Percentiles rank a stretch among this genome's conserved stretches.
These are phyloP conservation scores for Zaprionus taronus DNA, from an alignment of 1,140 invertebrate species.

Conservation along the genomic window DNA sequence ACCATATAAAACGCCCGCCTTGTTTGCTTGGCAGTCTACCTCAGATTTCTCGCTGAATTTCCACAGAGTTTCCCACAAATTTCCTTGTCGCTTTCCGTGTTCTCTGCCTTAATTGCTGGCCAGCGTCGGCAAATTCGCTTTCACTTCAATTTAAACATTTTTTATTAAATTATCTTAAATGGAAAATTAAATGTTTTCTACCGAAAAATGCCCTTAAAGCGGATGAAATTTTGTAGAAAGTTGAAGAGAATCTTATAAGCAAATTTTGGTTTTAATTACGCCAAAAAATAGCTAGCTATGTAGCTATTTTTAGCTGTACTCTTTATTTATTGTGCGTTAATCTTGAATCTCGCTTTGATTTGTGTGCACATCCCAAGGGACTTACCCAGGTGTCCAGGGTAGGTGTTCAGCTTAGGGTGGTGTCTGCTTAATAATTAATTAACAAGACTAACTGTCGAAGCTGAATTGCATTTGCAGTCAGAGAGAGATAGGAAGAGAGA, in stretches of 20 bases:
- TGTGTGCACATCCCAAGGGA: conserved; percentile 35
- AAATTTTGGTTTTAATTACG: neutral
- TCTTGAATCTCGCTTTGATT: conserved; percentile 35
- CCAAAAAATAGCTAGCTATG: neutral
- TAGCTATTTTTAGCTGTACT: neutral
- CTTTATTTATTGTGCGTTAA: conserved; percentile 9
- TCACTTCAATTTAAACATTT: neutral
- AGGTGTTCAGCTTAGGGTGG: conserved; percentile 1
- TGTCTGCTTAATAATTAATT: conserved; percentile 40
- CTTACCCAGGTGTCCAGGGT: conserved; percentile 3
- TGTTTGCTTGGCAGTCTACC: conserved; percentile 27
- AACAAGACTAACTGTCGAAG: conserved; percentile 25
- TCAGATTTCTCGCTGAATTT: conserved; percentile 5
- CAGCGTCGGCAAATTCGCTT: conserved; percentile 1
- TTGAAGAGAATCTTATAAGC: neutral
- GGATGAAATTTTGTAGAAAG: neutral
- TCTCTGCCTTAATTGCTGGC: conserved; percentile 30
- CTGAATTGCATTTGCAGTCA: conserved; percentile 20
- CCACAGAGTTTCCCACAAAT: conserved; percentile 4
- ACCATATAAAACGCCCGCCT: conserved; percentile 49
- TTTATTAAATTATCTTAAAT: conserved; percentile 10
- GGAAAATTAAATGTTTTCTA: neutral
- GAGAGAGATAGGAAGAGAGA: neutral
- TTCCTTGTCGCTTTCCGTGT: neutral
- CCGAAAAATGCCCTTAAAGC: neutral